These are phyloP conservation scores for Apodemia mormo DNA, from an alignment of 2,888 invertebrate genomes.

Conservation along the genomic window DNA sequence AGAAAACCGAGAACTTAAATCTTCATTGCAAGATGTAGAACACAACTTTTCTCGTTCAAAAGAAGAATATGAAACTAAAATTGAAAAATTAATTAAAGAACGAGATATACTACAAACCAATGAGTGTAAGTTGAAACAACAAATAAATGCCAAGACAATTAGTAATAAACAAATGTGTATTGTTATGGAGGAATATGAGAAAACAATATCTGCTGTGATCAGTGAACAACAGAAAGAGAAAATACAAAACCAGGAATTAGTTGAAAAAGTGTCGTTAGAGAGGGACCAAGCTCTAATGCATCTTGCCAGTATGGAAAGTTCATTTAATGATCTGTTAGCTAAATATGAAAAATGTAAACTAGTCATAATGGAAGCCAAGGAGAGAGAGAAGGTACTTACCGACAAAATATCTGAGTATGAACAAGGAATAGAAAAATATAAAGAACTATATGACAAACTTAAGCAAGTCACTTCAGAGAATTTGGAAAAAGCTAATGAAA, in stretches of 20 bases:
- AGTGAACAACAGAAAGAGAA: conserved; percentile 86
- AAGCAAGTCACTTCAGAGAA: conserved; percentile 93
- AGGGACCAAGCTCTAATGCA: conserved; percentile 82
- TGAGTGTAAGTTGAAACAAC: conserved; percentile 60
- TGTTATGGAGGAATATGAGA: conserved; percentile 90
- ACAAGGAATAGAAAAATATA: conserved; percentile 86
- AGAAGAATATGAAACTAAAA: conserved; percentile 57
- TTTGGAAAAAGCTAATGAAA: conserved; percentile 87
- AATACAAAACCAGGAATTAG: conserved; percentile 69
- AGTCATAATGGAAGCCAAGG: conserved; percentile 75
- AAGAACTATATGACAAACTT: conserved; percentile 90
- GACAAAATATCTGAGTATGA: conserved; percentile 86
- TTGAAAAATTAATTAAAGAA: conserved; percentile 63
- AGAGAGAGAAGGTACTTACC: conserved; percentile 85
- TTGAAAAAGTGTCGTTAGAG: conserved; percentile 74
- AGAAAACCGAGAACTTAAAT: conserved; percentile 66
- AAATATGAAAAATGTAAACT: conserved; percentile 84
- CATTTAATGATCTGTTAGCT: conserved; percentile 83
- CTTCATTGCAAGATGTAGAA: conserved; percentile 59
- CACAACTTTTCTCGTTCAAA: conserved; percentile 53
- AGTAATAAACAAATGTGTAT: conserved; percentile 82
- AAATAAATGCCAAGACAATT: conserved; percentile 61
- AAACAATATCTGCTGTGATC: conserved; percentile 88
- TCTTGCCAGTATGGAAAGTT: conserved; percentile 82
- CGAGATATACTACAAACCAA: conserved; percentile 53